Evolutionary conservation across 2,888 invertebrate genomes (phyloP), one percentile per base, ranked within the genome.

Genomic region (Bellardia pandia): DNA sequence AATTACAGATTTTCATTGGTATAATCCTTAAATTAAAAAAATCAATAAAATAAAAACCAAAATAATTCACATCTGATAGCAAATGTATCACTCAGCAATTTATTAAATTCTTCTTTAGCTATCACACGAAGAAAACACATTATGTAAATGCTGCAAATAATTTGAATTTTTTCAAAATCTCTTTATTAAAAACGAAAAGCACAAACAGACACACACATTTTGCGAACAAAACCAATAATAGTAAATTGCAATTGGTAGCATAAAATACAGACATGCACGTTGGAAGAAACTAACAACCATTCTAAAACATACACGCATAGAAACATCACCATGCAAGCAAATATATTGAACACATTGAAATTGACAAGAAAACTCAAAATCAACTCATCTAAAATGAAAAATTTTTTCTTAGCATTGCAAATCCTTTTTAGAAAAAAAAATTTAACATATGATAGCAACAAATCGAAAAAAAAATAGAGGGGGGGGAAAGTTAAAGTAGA

Each of bases 171-270:
- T 69, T 11, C 62, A 33, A 72, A 37, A 45, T 74, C 64, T 66
- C 30, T 74, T 62, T 42, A 71, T 53, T 60, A 16, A 72, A 45
- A 51, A 37, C 23, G n/a, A 13, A 8, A 16, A 42, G 4, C 51
- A 51, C 37, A 30, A 13, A 8, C 33, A 53, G 13, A 48, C 48
- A 60, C 71, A 60, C 71, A 64, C 13, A 77, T 51, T 40, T 75
- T 60, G n/a, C 30, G 14, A 48, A 53, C 16, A 58, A 74, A 75
- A 71, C 48, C 76, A 86, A 86, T 86, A 80, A 71, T 42, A 77
- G 72, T 85, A 76, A 85, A 85, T 78, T 87, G 87, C 81, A 85
- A 75, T 85, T 78, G 85, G 58, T 13, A 85, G 48, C 72, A 81
- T 87, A 77, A 85, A 85, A 81, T 75, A 69, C 85, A 87, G 66